Evolutionary conservation across 2,797 vertebrate genomes (phyloP), one percentile per base, ranked within the genome.

Genomic region (Chromis chromis): DNA sequence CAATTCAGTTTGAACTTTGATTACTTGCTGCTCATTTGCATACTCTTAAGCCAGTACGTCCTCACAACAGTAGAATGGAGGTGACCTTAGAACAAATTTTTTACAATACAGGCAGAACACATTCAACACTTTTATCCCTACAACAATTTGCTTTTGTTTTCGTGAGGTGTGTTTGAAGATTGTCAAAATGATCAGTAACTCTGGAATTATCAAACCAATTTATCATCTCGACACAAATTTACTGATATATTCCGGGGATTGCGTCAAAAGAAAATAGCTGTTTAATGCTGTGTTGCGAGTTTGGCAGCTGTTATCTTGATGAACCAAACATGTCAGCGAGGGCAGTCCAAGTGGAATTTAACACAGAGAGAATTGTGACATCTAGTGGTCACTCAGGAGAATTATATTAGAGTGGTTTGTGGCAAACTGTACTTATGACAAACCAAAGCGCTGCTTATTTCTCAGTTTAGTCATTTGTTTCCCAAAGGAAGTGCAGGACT

Each of bases 21-120:
- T 94, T 93, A 92, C 85, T 89, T 92, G 79, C 85, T 72, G 50
- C 83, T 93, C 74, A 94, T 94, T 92, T 94, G 86, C 91, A 94
- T 93, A 86, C 56, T 70, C 82, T 82, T 81, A 79, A 83, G 79
- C 76, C 82, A 74, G 50, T 56, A 31, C 68, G 67, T 85, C 74
- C 65, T 73, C 57, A 64, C 16, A 13, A 36, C 39, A 40, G 62
- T 14, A 42, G 57, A 74, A 69, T 28, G 48, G 59, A 70, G 49
- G 76, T 83, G 70, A 85, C 85, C 63, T 75, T 65, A 60, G 8
- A 82, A 56, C 31, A 82, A 69, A 67, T 44, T 39, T 48, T 58
- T 6, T 52, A 58, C 33, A 65, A 52, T 24, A 52, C 4, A 42
- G 50, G 31, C 54, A 49, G 7, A 66, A 54, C 33, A 56, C 44